These are phyloP conservation scores for Merops nubicus DNA, from an alignment of 2,113 vertebrate genomes.

Conservation along the genomic window DNA sequence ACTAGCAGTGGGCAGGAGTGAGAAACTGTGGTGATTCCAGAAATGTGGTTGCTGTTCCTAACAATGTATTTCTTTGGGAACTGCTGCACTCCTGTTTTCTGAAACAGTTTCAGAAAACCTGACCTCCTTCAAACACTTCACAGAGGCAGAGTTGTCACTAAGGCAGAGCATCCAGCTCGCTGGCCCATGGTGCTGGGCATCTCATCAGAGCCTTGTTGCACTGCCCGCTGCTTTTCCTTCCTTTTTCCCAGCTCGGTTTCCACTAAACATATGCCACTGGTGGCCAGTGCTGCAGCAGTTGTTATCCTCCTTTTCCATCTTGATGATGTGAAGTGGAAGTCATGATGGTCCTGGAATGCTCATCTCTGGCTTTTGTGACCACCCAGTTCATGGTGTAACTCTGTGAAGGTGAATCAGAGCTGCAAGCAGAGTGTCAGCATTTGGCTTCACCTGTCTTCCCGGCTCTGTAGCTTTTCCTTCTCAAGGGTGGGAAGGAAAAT, in stretches of 20 bases:
- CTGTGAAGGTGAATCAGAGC: rapidly evolving
- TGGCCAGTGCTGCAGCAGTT: rapidly evolving
- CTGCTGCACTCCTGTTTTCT: not conserved
- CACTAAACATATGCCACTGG: rapidly evolving
- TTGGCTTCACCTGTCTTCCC: not conserved
- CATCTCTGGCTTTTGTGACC: not conserved
- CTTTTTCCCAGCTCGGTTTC: not conserved
- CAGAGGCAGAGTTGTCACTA: rapidly evolving
- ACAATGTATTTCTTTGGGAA: not conserved
- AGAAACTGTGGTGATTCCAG: rapidly evolving
- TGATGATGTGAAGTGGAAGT: not conserved
- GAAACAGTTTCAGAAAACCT: not conserved
- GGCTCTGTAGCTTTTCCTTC: not conserved
- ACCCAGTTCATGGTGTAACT: not conserved
- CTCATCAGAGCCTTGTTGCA: rapidly evolving
- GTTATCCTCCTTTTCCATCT: not conserved
- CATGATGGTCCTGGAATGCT: not conserved
- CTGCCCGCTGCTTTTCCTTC: not conserved
- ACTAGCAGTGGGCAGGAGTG: not conserved
- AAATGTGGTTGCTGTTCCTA: not conserved
- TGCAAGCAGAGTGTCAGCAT: rapidly evolving
- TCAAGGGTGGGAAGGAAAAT: not conserved
- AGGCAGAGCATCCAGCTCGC: not conserved
- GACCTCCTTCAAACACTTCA: rapidly evolving
- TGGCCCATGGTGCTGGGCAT: rapidly evolving